Percentiles rank a stretch among this genome's conserved stretches.
Evolutionary conservation across 53 echinoderm and acorn worm genomes (phyloP).

Genomic region (Echinarachnius parma): DNA sequence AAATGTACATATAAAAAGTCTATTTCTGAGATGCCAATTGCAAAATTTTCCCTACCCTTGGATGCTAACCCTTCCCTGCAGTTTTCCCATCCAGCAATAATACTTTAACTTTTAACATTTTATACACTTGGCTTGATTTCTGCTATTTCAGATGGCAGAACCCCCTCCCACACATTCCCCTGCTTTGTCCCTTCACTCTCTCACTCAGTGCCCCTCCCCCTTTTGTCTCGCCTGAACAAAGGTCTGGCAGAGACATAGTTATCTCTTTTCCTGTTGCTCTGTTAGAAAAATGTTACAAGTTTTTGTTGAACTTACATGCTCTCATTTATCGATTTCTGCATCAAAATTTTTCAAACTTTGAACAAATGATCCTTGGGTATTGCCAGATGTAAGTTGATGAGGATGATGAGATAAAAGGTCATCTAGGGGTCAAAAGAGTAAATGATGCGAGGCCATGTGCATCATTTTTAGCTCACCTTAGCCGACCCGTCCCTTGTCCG

Average conservation of each 20-base stretch:
- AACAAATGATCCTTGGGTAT: slow-evolving; percentile 1
- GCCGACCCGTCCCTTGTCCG: too few relatives aligned
- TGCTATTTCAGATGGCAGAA: background rate
- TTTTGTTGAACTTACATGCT: slow-evolving; percentile 1
- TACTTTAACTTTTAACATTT: slow-evolving; percentile 1
- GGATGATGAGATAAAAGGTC: background rate
- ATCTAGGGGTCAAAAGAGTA: background rate
- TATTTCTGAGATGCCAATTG: background rate
- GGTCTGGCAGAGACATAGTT: background rate
- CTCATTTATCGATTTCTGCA: background rate
- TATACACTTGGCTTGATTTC: slow-evolving; percentile 1
- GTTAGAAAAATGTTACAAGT: background rate
- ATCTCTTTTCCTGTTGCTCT: background rate
- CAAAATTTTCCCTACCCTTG: background rate
- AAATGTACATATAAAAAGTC: background rate
- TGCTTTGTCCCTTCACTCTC: background rate
- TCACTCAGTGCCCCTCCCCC: background rate
- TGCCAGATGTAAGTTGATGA: background rate
- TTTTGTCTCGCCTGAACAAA: background rate
- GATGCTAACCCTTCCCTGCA: background rate
- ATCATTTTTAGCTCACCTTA: slow-evolving; percentile 1
- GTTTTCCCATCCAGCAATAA: background rate
- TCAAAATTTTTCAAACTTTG: background rate
- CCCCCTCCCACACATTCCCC: background rate
- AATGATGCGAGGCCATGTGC: slow-evolving; percentile 1